phyloP scores from a whole-genome alignment of 2,888 invertebrate genomes.

The Aspidiotus destructor region DNA sequence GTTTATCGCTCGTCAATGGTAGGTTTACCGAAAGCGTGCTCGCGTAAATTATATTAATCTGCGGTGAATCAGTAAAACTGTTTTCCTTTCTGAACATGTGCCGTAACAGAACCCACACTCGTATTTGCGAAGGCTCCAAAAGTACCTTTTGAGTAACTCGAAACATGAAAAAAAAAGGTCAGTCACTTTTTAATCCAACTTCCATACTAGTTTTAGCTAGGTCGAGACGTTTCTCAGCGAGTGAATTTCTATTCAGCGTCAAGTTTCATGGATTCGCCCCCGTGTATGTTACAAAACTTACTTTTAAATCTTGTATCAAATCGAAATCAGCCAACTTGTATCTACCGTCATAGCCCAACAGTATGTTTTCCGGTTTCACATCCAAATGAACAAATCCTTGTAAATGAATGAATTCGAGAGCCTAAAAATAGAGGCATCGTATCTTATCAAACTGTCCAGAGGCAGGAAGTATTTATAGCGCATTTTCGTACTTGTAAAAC shows the following conservation, averaged over 20 bases:
- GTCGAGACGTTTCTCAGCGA: background rate
- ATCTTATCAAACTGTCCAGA: background rate
- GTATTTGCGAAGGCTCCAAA: no score
- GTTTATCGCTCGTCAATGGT: no score
- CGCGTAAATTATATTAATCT: no score
- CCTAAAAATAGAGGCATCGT: conserved; percentile 3
- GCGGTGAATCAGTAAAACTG: no score
- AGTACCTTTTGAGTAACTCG: no score
- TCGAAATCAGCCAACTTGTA: conserved; percentile 28
- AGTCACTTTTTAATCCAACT: no score
- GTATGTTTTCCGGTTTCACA: conserved; percentile 27
- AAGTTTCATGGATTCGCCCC: background rate
- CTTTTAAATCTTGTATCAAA: conserved; percentile 24
- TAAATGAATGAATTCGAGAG: conserved; percentile 19
- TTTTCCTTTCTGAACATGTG: no score
- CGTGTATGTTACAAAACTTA: conserved; percentile 5
- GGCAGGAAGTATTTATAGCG: background rate
- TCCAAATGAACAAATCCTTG: conserved; percentile 22
- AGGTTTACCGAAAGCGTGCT: no score
- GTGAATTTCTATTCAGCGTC: background rate
- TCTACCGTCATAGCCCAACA: conserved; percentile 21
- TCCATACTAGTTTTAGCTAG: background rate
- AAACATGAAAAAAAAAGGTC: no score
- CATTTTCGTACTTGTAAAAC: conserved; percentile 12
- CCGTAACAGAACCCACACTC: no score